Base-by-base conservation (phyloP, 2,888 invertebrate genomes). In the Archips xylosteana region DNA sequence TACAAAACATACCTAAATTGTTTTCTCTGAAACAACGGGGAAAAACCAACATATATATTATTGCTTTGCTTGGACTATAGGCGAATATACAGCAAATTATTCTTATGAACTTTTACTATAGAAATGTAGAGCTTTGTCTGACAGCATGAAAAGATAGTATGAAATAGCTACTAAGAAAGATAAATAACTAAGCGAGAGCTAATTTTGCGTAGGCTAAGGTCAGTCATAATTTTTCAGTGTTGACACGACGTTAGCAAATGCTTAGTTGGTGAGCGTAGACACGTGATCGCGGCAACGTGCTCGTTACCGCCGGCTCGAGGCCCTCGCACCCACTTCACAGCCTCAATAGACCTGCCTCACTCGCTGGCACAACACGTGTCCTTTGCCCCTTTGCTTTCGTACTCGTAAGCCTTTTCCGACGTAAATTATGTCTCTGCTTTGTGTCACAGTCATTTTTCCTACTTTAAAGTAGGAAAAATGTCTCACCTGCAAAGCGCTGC, bases 271-370 rank as follows among this genome's bases (percentile, higher is more conserved):
- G 59, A 66, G 54, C 62, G 45, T 10, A 32, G 67, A 63, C 72
- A 73, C 67, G 67, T 73, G 72, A 68, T 57, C n/a, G 49, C 45
- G 32, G 34, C 57, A 63, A 69, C 68, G 49, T 69, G 73, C 73
- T 73, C 73, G 63, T 73, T 73, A 73, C 73, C 67, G 54, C 57
- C 57, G 57, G 57, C 65, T 54, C 62, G 45, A 36, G 66, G 54
- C 60, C 39, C 60, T 39, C 60, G n/a, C 67, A 39, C 57, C 47
- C 63, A 73, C 72, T 73, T 63, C 68, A 70, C 63, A 32, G 68
- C 63, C 57, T 73, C 68, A 73, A 73, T 68, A 49, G 72, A 32
- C 71, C 32, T 60, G 54, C 54, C 59, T 64, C 34, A n/a, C 49
- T 64, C 34, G 49, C 64, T 32, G 13, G 36, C 57, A 62, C 66